Base-by-base conservation (phyloP, 2,888 invertebrate genomes). In the Coleophora flavipennella region DNA sequence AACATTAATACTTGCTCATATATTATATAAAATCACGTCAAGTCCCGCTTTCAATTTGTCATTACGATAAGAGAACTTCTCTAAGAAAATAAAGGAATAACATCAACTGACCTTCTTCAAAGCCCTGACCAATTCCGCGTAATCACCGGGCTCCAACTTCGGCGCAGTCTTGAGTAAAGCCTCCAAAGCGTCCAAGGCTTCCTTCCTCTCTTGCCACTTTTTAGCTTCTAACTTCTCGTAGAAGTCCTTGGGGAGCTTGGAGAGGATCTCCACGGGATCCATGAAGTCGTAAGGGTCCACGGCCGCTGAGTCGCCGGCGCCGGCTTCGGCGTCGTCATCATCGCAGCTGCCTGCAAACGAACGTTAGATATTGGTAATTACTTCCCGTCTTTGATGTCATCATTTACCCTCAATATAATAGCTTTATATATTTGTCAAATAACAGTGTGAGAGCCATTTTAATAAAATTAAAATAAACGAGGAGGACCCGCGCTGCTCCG, bases 131-230 rank as follows among this genome's bases (percentile, higher is more conserved):
- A 98, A 64, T 56, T 96, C 94, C 1, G 94, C 94, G 73, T 96
- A 99, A 62, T 99, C 98, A 0, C 97, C 97, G 50, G 89, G 90
- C 63, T 96, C 96, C 34, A 99, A 70, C 67, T 93, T 96, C 0
- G 94, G 96, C 41, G 90, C 89, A 62, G 88, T 89, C 53, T 93
- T 91, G 8, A 94, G 66, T 13, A 97, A 77, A 48, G 88, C 89
- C 49, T 96, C 94, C 9, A 98, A 68, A 0, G 87, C 85, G 54
- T 98, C 98, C 10, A 99, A 70, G 0, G 93, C 92, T 65, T 98
- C 97, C 65, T 97, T 97, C 25, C 99, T 86, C 41, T 98, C 95
- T 63, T 95, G 95, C 99, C 97, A 99, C 63, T 96, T 98, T 72
- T 96, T 97, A 0, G 94, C 94, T 58, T 99, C 96, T 3, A 95